These are phyloP conservation scores for Poicephalus gulielmi DNA, from an alignment of 2,113 vertebrate genomes.

Conservation along the genomic window DNA sequence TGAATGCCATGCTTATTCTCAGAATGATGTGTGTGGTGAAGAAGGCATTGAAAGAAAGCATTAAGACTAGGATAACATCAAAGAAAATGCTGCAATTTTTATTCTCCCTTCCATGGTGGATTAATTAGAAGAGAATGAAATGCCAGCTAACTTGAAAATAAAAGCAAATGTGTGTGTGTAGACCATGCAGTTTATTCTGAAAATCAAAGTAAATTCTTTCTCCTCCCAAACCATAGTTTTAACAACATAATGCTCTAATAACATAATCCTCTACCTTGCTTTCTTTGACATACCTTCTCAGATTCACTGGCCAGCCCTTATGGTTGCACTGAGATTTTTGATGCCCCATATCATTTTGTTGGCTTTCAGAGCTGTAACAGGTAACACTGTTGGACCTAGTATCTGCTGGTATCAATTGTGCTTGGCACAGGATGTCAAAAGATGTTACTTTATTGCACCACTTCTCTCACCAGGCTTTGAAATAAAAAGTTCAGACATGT, in stretches of 20 bases:
- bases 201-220: conserved; percentile 22
- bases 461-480: conserved; percentile 54
- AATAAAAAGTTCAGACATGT: conserved; percentile 61
- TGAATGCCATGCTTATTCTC: conserved; percentile 34
- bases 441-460: conserved; percentile 47
- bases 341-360: conserved; percentile 9
- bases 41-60: conserved; percentile 15
- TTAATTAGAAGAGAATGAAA: conserved; percentile 37
- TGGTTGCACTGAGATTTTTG: conserved; percentile 40
- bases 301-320: conserved; percentile 12
- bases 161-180: background rate
- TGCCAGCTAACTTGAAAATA: conserved; percentile 16
- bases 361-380: conserved; percentile 37
- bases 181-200: background rate
- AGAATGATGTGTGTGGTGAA: background rate
- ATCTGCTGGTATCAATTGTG: conserved; percentile 35
- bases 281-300: conserved; percentile 37
- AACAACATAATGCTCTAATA: background rate
- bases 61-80: conserved; percentile 20
- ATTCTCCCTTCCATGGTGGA: background rate
- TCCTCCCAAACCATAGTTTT: background rate
- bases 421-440: conserved; percentile 37
- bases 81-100: background rate
- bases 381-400: conserved; percentile 41
- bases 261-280: background rate